Evolutionary conservation across 1,140 invertebrate genomes (phyloP), one percentile per base, ranked within the genome.

Genomic region (Cylas formicarius): DNA sequence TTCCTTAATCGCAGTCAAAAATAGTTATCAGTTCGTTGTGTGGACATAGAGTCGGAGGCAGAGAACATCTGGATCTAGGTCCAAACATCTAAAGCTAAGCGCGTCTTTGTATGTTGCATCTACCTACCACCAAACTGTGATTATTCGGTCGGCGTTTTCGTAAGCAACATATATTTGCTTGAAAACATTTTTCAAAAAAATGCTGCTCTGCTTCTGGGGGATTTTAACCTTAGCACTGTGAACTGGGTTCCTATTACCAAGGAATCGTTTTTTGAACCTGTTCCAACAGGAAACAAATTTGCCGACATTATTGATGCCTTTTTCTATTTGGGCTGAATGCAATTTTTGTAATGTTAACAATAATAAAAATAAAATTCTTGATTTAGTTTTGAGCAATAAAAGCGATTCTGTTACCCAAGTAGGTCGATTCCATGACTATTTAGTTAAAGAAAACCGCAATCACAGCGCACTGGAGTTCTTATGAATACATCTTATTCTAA

Each of bases 51-150:
- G 7, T 39, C 23, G 4, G 23, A 24, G 37, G 23, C 37, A 26
- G 37, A 39, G 21, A 24, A 38, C 18, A 23, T 38, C 16, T 38
- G 36, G 34, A 32, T 36, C 7, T 36, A 16, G 8, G 6, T 36
- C 18, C 4, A 36, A 36, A 20, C 16, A 7, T 16, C 11, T 6
- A 9, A 13, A 8, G 17, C 9, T 31, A 38, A 31, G 11, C 13
- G 13, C 11, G 6, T 14, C 36, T 21, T 38, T n/a, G 19, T 38
- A n/a, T 38, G 36, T 38, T 38, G 18, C 21, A 19, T 35, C 13
- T 35, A 35, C 13, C 4, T 35, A n/a, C 33, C 33, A 19, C 13
- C 13, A 13, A 19, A 21, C n/a, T 20, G 26, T 4, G 10, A 21
- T 6, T n/a, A 24, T 38, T 38, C 36, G 22, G 13, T 24, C 10